phyloP scores from a whole-genome alignment of 2,888 invertebrate species.

The Ganaspis brasiliensis region DNA sequence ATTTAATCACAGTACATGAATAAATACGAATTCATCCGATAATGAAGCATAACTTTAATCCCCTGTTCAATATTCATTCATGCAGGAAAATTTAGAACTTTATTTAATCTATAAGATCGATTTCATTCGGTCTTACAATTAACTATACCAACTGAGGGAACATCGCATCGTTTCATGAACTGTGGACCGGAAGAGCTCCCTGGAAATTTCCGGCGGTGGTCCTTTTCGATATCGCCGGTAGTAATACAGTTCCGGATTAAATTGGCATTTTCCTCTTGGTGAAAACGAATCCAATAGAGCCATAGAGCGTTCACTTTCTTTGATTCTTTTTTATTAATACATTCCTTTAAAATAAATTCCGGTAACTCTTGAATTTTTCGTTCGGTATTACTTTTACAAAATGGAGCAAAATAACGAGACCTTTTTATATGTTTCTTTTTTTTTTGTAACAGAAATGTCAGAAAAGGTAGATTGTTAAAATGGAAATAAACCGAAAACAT shows the following conservation, averaged over 20 bases:
- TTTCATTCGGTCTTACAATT: neutral
- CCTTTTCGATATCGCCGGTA: constrained; percentile 61
- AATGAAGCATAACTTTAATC: too few species aligned
- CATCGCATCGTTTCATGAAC: constrained; percentile 60
- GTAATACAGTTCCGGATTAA: constrained; percentile 60
- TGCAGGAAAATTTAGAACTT: neutral
- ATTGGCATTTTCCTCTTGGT: constrained; percentile 52
- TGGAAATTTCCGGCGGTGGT: constrained; percentile 58
- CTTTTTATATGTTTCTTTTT: too few species aligned
- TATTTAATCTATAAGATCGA: neutral
- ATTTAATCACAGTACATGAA: too few species aligned
- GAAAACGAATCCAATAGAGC: constrained; percentile 7
- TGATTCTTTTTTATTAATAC: neutral
- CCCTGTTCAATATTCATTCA: too few species aligned
- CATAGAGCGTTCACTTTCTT: neutral
- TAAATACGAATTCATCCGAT: too few species aligned
- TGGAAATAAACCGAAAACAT: too few species aligned
- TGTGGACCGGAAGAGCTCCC: constrained; percentile 59
- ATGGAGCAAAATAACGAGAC: too few species aligned
- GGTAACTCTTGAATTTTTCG: too few species aligned
- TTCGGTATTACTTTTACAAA: too few species aligned
- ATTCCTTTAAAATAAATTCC: neutral
- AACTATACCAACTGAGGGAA: constrained; percentile 20
- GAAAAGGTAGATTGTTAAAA: too few species aligned
- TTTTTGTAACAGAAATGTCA: too few species aligned